phyloP scores from a whole-genome alignment of 2,797 vertebrate genomes.

The Lophura swinhoii region DNA sequence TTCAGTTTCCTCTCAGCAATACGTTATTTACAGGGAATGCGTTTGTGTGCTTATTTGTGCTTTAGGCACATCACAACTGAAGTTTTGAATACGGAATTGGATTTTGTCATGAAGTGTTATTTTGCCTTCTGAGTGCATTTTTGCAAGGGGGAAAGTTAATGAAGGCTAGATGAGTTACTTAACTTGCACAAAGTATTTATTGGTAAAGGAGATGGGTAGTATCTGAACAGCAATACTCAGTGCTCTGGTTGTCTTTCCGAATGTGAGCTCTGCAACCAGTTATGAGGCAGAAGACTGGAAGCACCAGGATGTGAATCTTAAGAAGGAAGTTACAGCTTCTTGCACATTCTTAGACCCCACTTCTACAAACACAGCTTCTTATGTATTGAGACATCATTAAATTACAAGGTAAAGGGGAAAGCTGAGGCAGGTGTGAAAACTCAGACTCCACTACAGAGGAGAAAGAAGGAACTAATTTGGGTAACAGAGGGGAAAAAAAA shows the following conservation, averaged over 20 bases:
- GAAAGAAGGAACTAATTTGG: not conserved
- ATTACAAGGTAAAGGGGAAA: not conserved
- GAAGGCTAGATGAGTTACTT: not conserved
- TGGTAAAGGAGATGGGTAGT: not conserved
- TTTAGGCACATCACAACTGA: not conserved
- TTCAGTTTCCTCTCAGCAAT: not conserved
- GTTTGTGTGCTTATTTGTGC: not conserved
- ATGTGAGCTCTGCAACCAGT: not conserved
- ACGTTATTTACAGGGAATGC: not conserved
- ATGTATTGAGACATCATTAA: accelerated
- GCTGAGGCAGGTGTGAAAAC: not conserved
- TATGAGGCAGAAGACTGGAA: accelerated
- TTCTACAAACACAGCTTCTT: not conserved
- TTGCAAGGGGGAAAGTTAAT: not conserved
- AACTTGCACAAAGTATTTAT: not conserved
- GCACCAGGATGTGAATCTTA: not conserved
- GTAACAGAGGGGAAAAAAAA: not conserved
- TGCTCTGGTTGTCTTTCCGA: not conserved
- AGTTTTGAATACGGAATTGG: not conserved
- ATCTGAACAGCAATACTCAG: not conserved
- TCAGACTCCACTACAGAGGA: not conserved
- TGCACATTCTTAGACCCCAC: not conserved
- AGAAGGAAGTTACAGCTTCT: not conserved
- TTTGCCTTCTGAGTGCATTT: not conserved
- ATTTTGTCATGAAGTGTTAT: not conserved